Percentiles rank a stretch among this genome's conserved stretches.
Conservation (phyloP, 2,888 invertebrate species). For the Apamea sordens region DNA sequence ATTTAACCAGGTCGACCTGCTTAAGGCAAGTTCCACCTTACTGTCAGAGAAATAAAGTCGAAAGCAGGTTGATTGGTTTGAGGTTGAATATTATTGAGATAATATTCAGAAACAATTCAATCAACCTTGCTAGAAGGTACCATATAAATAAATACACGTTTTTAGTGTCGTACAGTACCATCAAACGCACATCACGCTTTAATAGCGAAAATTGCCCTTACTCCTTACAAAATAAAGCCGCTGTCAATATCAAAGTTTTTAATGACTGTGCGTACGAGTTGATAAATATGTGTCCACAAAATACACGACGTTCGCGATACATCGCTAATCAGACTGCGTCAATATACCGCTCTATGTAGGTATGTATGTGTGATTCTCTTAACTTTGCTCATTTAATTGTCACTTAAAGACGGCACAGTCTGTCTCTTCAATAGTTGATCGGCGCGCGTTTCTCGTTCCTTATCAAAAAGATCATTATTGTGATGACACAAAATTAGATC, state of each 20-base stretch:
- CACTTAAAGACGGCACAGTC: constrained; percentile 35
- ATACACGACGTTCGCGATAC: constrained; percentile 36
- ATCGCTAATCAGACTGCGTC: constrained; percentile 42
- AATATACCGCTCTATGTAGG: constrained; percentile 4
- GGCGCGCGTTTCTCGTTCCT: constrained; percentile 30
- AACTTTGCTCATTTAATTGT: constrained; percentile 51
- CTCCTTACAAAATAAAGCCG: not conserved
- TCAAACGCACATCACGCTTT: not conserved
- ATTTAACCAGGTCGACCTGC: not conserved
- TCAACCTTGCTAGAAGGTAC: not conserved
- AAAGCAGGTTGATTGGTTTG: not conserved
- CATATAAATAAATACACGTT: not conserved
- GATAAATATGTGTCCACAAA: constrained; percentile 13
- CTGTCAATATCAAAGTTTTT: not conserved
- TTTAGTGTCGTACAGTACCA: not conserved
- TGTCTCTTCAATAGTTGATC: constrained; percentile 26
- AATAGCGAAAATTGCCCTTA: not conserved
- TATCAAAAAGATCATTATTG: constrained; percentile 33
- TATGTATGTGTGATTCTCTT: constrained; percentile 29
- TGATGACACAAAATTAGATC: constrained; percentile 40
- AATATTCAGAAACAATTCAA: not conserved
- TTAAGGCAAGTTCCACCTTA: not conserved
- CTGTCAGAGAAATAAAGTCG: not conserved
- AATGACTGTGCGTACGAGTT: not conserved
- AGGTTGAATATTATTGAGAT: not conserved